These are phyloP conservation scores for Calonectris borealis DNA, from an alignment of 2,113 vertebrate genomes.

Conservation along the genomic window DNA sequence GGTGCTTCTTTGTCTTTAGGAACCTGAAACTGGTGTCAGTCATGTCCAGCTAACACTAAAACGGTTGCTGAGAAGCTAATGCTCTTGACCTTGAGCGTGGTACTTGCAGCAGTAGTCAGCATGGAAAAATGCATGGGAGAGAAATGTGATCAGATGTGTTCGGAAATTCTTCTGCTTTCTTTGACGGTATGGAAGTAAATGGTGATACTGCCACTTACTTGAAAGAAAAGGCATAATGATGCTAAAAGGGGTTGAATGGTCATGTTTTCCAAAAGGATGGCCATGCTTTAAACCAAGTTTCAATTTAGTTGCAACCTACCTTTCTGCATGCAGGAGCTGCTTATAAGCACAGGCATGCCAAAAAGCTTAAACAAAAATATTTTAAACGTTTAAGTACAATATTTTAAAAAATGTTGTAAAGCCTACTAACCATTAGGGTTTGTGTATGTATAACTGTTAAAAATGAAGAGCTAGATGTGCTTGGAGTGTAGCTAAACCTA, in stretches of 20 bases:
- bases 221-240: neutral
- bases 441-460: neutral
- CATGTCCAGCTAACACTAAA: neutral
- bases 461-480: neutral
- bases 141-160: neutral
- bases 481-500: neutral
- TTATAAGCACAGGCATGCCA: neutral
- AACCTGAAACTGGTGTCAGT: neutral
- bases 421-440: neutral
- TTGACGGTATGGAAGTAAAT: neutral
- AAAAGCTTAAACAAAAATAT: neutral
- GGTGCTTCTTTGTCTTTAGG: neutral
- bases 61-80: neutral
- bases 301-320: neutral
- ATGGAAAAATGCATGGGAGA: neutral
- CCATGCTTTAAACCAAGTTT: neutral
- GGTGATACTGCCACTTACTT: neutral
- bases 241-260: accelerated
- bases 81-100: neutral
- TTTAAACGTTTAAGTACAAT: neutral
- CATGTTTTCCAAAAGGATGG: neutral
- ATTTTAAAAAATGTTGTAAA: neutral
- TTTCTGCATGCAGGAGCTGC: neutral
- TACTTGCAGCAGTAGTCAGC: neutral
- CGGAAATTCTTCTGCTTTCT: neutral